Conservation (phyloP, 2,797 vertebrate species). For the Hoplostethus mediterraneus region DNA sequence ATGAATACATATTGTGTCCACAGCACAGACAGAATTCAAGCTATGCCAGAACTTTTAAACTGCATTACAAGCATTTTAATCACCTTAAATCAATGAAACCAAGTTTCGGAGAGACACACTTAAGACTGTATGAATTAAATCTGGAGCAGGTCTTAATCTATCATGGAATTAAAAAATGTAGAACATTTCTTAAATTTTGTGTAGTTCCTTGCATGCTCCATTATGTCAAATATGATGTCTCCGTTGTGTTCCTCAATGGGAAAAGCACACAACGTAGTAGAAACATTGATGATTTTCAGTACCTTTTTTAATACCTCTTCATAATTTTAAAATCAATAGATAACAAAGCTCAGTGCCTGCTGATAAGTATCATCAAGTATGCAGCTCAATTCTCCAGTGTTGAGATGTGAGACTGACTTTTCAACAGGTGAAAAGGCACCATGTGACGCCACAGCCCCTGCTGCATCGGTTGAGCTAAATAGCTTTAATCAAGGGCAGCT, state of each 20-base stretch:
- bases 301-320: not conserved
- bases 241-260: not conserved
- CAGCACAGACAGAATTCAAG: not conserved
- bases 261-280: not conserved
- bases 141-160: no score
- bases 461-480: conserved; percentile 13
- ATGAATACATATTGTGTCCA: not conserved
- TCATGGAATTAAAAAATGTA: no score
- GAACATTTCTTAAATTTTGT: no score
- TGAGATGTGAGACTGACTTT: conserved; percentile 43
- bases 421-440: conserved; percentile 54
- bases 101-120: no score
- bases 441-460: conserved; percentile 23
- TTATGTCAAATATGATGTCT: no score
- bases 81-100: no score
- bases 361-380: not conserved
- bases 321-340: not conserved
- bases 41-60: not conserved
- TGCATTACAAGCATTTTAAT: not conserved
- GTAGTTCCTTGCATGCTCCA: no score
- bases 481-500: conserved; percentile 10
- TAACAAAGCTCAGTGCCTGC: no score
- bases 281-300: not conserved
- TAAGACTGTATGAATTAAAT: no score
- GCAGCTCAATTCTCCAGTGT: not conserved